These are phyloP conservation scores for Florisuga fusca DNA, from an alignment of 2,797 vertebrate species.

Conservation along the genomic window DNA sequence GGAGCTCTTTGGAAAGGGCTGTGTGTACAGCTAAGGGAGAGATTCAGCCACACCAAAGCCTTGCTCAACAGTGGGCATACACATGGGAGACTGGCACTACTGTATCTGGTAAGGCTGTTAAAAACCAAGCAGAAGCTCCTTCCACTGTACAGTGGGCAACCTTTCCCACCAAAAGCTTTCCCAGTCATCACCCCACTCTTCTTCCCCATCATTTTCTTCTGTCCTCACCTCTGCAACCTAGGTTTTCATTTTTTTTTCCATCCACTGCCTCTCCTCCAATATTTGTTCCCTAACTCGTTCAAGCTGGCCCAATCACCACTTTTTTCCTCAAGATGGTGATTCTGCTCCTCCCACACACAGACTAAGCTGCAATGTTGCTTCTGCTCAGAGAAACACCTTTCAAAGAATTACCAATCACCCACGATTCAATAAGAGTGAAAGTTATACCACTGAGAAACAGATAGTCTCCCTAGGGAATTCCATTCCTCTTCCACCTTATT, in stretches of 20 bases:
- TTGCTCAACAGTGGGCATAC: background rate
- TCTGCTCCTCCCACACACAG: background rate
- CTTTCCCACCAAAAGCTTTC: background rate
- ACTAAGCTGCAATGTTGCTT: background rate
- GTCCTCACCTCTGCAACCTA: background rate
- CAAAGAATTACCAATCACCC: background rate
- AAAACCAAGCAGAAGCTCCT: background rate
- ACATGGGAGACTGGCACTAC: too few species aligned
- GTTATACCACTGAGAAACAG: background rate
- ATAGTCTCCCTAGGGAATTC: background rate
- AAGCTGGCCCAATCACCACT: background rate
- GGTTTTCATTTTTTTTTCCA: background rate
- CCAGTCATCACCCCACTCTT: background rate
- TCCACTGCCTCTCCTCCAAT: background rate
- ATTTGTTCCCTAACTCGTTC: background rate
- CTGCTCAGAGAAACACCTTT: background rate
- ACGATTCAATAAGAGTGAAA: background rate
- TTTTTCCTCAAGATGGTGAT: background rate
- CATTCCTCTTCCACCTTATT: background rate
- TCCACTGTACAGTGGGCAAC: background rate
- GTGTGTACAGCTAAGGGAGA: background rate
- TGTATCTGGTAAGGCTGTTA: fast-evolving
- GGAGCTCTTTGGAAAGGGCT: background rate
- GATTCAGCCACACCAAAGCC: too few species aligned
- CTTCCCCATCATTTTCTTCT: background rate